phyloP scores from a whole-genome alignment of 2,113 vertebrate genomes.

The Chloropsis hardwickii region DNA sequence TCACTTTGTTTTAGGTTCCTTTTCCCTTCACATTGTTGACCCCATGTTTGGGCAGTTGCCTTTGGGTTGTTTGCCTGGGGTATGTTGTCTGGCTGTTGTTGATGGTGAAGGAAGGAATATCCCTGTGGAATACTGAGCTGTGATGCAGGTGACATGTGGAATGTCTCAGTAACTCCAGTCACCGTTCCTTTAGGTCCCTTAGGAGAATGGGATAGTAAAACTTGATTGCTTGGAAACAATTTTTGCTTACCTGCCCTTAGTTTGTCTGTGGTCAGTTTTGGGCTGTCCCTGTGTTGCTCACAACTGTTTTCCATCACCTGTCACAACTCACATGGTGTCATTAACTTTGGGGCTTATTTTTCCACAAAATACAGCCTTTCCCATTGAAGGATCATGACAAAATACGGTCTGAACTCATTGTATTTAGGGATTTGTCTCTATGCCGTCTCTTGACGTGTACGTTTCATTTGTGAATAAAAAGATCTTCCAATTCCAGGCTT shows the following conservation, averaged over 20 bases:
- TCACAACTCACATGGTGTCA: accelerated
- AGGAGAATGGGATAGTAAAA: not conserved
- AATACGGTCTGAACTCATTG: not conserved
- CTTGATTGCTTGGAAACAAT: accelerated
- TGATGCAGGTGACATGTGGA: accelerated
- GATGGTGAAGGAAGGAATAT: not conserved
- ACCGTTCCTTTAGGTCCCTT: not conserved
- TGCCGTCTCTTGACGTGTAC: not conserved
- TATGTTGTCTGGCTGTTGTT: not conserved
- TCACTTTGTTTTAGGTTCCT: not conserved
- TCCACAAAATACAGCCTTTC: not conserved
- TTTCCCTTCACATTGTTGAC: not conserved
- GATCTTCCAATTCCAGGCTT: not conserved
- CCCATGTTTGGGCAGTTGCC: accelerated
- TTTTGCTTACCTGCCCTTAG: not conserved
- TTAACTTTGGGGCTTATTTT: not conserved
- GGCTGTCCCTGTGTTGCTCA: not conserved
- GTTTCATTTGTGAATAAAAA: constrained; percentile 27
- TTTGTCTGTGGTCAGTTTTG: not conserved
- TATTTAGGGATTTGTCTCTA: not conserved
- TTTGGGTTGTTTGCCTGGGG: not conserved
- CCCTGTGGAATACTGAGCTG: not conserved
- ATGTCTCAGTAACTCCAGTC: not conserved
- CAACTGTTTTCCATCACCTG: not conserved
- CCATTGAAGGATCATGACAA: accelerated